phyloP scores from a whole-genome alignment of 2,113 vertebrate genomes.

The Lipophrys pholis region DNA sequence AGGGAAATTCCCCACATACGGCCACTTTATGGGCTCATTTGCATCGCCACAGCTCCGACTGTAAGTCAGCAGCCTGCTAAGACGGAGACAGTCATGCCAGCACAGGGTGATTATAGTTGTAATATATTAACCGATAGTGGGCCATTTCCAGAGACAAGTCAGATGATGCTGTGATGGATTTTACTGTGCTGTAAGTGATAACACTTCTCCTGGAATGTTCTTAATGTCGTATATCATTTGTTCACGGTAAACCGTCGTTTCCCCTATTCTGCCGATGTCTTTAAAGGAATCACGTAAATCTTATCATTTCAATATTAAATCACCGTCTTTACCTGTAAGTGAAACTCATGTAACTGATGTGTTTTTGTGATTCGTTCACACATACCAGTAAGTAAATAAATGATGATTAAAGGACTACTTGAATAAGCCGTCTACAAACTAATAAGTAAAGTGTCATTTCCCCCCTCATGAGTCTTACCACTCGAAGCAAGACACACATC shows the following conservation, averaged over 20 bases:
- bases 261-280: not conserved
- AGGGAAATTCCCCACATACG: constrained; percentile 62
- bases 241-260: constrained; percentile 18
- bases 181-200: constrained; percentile 67
- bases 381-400: constrained; percentile 22
- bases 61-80: constrained; percentile 71
- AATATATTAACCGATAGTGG: constrained; percentile 77
- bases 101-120: constrained; percentile 66
- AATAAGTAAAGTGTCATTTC: constrained; percentile 20
- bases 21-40: constrained; percentile 77
- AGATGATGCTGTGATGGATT: constrained; percentile 78
- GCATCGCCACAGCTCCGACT: constrained; percentile 57
- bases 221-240: constrained; percentile 47
- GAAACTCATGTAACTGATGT: constrained; percentile 2
- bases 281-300: constrained; percentile 6
- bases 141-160: constrained; percentile 71
- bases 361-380: constrained; percentile 21
- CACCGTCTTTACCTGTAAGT: not conserved
- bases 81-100: constrained; percentile 59
- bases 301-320: constrained; percentile 6
- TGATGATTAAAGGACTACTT: constrained; percentile 21
- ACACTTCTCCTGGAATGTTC: constrained; percentile 48
- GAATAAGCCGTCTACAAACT: constrained; percentile 31
- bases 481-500: constrained; percentile 69
- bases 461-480: constrained; percentile 42